Conservation (phyloP, 2,797 vertebrate species). For the Geotrypetes seraphini region DNA sequence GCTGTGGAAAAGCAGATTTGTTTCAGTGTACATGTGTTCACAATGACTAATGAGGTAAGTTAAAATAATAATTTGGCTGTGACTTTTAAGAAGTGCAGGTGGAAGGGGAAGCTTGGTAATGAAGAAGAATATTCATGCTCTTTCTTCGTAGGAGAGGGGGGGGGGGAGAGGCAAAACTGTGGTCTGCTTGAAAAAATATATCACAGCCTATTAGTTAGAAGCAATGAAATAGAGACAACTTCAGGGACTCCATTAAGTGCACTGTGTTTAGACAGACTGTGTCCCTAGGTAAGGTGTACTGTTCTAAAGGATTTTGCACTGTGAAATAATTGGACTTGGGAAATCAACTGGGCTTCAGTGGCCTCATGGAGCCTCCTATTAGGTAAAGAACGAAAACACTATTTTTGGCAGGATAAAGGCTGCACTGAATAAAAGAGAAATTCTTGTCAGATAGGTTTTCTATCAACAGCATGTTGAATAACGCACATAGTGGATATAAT, state of each 20-base stretch:
- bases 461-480: conserved; percentile 43
- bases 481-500: conserved; percentile 51
- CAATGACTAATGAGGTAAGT: too few relatives aligned
- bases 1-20: too few relatives aligned
- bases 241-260: conserved; percentile 88
- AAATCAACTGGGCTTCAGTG: conserved; percentile 85
- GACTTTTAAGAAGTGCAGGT: conserved; percentile 27
- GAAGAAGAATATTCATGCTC: conserved; percentile 30
- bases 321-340: conserved; percentile 92
- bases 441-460: conserved; percentile 30
- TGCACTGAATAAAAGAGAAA: conserved; percentile 23
- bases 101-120: conserved; percentile 12
- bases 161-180: conserved; percentile 65
- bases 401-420: conserved; percentile 44
- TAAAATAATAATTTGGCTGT: conserved; percentile 25
- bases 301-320: conserved; percentile 74
- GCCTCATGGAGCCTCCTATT: conserved; percentile 66
- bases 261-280: conserved; percentile 73
- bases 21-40: too few relatives aligned
- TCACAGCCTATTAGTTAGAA: conserved; percentile 89
- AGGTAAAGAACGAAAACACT: conserved; percentile 46
- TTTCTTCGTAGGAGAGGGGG: conserved; percentile 48
- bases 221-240: conserved; percentile 87
- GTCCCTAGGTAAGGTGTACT: conserved; percentile 71
- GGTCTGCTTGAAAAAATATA: conserved; percentile 61